Conservation (phyloP, 2,888 invertebrate species). For the Acrocyrtus sp. region DNA sequence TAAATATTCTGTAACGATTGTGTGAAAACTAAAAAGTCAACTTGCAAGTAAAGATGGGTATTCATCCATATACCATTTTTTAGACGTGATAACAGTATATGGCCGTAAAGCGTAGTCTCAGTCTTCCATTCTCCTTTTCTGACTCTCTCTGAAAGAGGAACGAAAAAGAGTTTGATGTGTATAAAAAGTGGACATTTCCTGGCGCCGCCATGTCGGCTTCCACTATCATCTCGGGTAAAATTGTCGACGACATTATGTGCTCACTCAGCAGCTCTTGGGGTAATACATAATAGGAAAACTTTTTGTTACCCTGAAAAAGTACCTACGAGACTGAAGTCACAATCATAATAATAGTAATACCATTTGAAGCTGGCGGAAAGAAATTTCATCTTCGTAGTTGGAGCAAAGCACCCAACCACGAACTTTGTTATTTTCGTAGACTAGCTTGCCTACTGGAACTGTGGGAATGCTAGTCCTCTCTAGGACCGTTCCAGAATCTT, state of each 20-base stretch:
- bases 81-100: no score
- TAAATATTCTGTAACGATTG: not conserved
- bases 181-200: conserved; percentile 63
- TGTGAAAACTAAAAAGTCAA: not conserved
- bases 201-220: conserved; percentile 62
- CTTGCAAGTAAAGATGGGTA: not conserved
- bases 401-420: conserved; percentile 16
- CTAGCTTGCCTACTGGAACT: no score
- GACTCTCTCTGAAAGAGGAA: conserved; percentile 1
- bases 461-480: no score
- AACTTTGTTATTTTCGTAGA: conserved; percentile 5
- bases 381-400: not conserved
- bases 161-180: conserved; percentile 57
- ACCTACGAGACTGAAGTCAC: not conserved
- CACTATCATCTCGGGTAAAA: conserved; percentile 33
- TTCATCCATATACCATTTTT: not conserved
- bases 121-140: no score
- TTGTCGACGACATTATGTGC: conserved; percentile 29
- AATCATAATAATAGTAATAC: not conserved
- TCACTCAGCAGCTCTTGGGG: conserved; percentile 27
- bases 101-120: not conserved
- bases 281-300: not conserved
- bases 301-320: no score
- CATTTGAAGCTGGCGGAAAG: conserved; percentile 12
- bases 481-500: no score